Evolutionary conservation across 2,113 vertebrate genomes (phyloP).

Genomic region (Arothron firmamentum): DNA sequence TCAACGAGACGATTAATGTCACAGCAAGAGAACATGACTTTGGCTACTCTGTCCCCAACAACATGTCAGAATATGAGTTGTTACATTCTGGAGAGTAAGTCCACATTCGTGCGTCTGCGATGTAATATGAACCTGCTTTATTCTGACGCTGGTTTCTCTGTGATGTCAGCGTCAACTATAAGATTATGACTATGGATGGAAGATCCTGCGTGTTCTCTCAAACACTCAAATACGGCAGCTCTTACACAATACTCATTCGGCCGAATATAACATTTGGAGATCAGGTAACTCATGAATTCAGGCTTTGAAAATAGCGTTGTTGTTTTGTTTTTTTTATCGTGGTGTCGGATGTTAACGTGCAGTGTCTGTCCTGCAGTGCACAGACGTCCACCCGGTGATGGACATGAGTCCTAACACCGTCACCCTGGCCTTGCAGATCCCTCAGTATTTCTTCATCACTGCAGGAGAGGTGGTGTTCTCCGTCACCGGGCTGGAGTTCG

Average conservation of each 20-base stretch:
- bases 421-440: slow-evolving; percentile 93
- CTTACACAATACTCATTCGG: slow-evolving; percentile 77
- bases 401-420: slow-evolving; percentile 82
- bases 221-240: slow-evolving; percentile 79
- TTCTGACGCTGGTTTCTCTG: slow-evolving; percentile 1
- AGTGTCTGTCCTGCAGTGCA: slow-evolving; percentile 53
- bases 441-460: slow-evolving; percentile 92
- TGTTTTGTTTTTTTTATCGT: background rate
- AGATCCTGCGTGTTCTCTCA: slow-evolving; percentile 22
- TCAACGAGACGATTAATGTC: slow-evolving; percentile 11
- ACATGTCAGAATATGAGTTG: slow-evolving; percentile 37
- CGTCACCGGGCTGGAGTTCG: slow-evolving; percentile 90
- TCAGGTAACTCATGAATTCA: slow-evolving; percentile 36
- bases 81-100: slow-evolving; percentile 63
- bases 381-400: slow-evolving; percentile 26
- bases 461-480: slow-evolving; percentile 91
- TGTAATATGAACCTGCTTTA: too few relatives aligned
- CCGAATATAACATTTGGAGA: slow-evolving; percentile 29
- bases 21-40: background rate
- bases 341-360: background rate
- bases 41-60: rapidly evolving
- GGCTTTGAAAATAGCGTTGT: background rate
- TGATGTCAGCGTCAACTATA: slow-evolving; percentile 45
- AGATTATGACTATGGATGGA: rapidly evolving
- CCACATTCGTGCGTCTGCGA: background rate